Conservation (phyloP, 64 coral and sea anemone species). For the Pocillopora verrucosa region DNA sequence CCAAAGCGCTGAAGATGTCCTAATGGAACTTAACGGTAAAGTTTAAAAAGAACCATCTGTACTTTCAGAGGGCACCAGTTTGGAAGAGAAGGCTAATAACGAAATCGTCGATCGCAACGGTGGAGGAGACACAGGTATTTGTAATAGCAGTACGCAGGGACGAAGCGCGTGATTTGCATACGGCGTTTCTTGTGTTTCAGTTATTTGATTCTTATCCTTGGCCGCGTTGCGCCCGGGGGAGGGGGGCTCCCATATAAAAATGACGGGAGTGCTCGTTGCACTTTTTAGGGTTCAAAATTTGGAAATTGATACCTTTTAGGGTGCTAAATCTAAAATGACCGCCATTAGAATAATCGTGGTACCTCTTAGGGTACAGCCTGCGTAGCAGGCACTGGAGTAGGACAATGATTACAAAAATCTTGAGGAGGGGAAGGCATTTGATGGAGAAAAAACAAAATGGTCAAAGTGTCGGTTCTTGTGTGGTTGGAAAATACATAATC, state of each 20-base stretch:
- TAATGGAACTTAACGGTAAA: constrained; percentile 10
- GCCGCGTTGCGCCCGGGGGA: no score
- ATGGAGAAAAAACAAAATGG: no score
- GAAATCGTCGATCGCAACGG: not conserved
- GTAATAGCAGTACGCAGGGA: not conserved
- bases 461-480: no score
- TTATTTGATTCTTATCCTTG: not conserved
- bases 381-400: not conserved
- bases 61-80: constrained; percentile 1
- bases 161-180: not conserved
- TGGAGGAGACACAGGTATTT: constrained; percentile 31
- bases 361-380: no score
- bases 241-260: no score
- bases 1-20: constrained; percentile 25
- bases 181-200: not conserved
- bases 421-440: no score
- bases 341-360: no score
- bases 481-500: constrained; percentile 35
- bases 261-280: no score
- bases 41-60: constrained; percentile 20
- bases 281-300: not conserved
- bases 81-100: constrained; percentile 14
- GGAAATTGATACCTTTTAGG: constrained; percentile 20
- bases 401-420: no score
- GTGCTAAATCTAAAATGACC: not conserved